Base-by-base conservation (phyloP, 2,113 vertebrate species). In the Dasypus novemcinctus region DNA sequence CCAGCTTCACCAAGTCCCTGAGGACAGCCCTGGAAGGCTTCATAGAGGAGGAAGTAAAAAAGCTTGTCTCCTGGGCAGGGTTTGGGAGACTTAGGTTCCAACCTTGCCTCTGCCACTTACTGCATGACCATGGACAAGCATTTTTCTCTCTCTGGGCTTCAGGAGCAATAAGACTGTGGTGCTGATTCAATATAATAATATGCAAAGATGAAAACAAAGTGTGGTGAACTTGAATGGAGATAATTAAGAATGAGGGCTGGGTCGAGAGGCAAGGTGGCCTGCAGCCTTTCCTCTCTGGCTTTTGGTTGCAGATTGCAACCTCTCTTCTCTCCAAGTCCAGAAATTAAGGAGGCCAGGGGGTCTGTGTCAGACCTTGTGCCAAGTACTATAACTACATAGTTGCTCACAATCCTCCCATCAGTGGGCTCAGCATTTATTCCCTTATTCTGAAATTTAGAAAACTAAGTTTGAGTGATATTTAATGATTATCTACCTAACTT, bases 391-490 rank as follows among this genome's bases (percentile, higher is more conserved):
- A 18, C 15, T 18, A 21, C 46, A 36, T 52, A 49, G 71, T 83
- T 93, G 69, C 38, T 52, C 74, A 78, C 12, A 80, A 7, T 83
- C 21, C 75, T 95, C 23, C 54, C 27, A 25, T 27, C 1, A n/a
- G 33, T 81, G 76, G 15, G 20, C 36, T 82, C 59, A 92, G 21
- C 52, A 92, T 81, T 49, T 75, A 81, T 63, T 63, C 15, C 38
- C 38, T n/a, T 84, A 74, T 82, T 92, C 92, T 25, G 52, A 23
- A 95, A 41, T 74, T 86, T 71, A 95, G 43, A 92, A 96, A 93
- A 92, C 61, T n/a, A 86, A 97, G 81, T 57, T 63, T 36, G n/a
- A 66, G 14, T 88, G 75, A 75, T 69, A 69, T n/a, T 82, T 36
- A 66, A 23, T 46, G 82, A 11, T n/a, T n/a, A n/a, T 63, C n/a